Conservation (phyloP, 2,888 invertebrate genomes). For the Mantis religiosa region DNA sequence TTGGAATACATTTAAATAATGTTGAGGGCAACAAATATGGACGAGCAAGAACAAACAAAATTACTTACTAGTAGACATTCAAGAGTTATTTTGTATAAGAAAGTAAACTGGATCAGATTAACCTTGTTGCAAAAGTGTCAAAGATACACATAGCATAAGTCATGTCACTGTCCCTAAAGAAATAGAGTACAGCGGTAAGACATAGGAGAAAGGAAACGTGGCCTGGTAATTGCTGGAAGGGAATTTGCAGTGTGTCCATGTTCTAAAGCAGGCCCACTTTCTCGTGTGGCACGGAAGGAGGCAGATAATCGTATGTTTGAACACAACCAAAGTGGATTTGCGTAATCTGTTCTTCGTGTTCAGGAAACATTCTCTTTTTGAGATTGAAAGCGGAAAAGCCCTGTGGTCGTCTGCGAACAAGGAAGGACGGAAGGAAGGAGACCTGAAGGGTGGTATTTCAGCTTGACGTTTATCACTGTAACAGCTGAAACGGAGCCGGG, state of each 20-base stretch:
- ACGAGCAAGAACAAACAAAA: no score
- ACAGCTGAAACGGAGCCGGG: not conserved
- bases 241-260: not conserved
- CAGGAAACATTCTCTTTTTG: not conserved
- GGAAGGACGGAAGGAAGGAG: not conserved
- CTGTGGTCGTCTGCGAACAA: not conserved
- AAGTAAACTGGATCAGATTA: no score
- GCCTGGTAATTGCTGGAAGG: not conserved
- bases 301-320: not conserved
- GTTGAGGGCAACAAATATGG: no score
- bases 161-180: not conserved
- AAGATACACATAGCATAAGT: no score
- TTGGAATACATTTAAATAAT: no score
- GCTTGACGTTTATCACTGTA: not conserved
- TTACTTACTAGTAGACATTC: no score
- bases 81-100: no score
- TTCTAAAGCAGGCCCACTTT: not conserved
- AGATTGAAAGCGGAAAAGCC: not conserved
- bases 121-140: no score
- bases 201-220: not conserved
- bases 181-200: not conserved
- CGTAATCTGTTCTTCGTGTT: not conserved
- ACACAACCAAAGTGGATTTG: not conserved
- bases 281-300: not conserved
- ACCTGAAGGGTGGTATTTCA: not conserved